A percentile compares a stretch with the other conserved stretches of the same genome.
Conservation (phyloP, 37 sponge, comb jelly and placozoan genomes). For the Spongilla lacustris region DNA sequence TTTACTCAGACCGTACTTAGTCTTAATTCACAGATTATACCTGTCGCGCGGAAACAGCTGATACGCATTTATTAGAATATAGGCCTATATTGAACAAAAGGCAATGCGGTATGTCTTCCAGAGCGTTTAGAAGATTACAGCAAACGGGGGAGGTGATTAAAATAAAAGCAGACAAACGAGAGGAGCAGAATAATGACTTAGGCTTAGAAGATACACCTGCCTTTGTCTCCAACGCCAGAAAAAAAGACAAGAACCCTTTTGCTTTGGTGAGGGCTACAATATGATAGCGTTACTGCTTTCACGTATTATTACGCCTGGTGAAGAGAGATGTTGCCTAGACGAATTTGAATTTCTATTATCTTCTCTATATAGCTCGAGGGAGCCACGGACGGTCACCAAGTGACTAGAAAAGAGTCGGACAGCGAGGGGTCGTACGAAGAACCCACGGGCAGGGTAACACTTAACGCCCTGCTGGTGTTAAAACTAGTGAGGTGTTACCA, state of each 20-base stretch:
- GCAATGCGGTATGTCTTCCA: conserved; percentile 68
- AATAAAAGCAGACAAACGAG: conserved; percentile 6
- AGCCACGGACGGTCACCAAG: not conserved
- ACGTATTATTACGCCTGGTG: not conserved
- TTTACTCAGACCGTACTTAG: not conserved
- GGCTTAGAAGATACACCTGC: not conserved
- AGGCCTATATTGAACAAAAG: not conserved
- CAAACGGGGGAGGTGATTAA: conserved; percentile 45
- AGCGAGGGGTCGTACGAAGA: not conserved
- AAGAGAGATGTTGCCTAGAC: not conserved
- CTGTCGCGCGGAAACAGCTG: conserved; percentile 1
- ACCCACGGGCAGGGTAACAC: not conserved
- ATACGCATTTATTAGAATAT: not conserved
- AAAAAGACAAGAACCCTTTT: not conserved
- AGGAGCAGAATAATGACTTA: not conserved
- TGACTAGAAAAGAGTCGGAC: not conserved
- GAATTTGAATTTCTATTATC: not conserved
- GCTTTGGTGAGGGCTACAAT: not conserved
- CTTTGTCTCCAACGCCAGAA: not conserved
- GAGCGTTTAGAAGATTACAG: conserved; percentile 64
- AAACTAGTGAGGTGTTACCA: not conserved
- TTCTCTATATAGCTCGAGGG: not conserved
- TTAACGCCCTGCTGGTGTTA: not conserved
- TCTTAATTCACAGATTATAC: not conserved
- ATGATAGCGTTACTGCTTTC: not conserved